A percentile compares a stretch with the other conserved stretches of the same genome.
Evolutionary conservation across 2,113 vertebrate species (phyloP).

Genomic region (Tachuris rubrigastra): DNA sequence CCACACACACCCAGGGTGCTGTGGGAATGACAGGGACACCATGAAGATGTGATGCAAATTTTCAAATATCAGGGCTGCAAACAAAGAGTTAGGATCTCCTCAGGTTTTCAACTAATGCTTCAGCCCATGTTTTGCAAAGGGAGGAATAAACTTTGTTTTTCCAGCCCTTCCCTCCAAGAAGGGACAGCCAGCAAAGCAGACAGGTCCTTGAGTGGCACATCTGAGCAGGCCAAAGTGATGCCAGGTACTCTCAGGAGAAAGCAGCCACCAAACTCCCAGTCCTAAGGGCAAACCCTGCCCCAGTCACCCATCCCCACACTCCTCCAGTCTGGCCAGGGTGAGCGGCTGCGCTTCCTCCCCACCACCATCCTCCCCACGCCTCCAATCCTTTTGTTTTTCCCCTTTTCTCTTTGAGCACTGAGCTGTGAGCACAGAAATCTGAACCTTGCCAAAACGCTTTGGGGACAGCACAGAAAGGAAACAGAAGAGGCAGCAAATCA

Average conservation of each 20-base stretch:
- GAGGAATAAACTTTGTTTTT: not conserved
- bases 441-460: conserved; percentile 78
- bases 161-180: not conserved
- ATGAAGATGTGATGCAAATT: not conserved
- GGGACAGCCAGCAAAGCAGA: not conserved
- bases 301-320: not conserved
- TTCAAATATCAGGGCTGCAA: rapidly evolving
- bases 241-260: not conserved
- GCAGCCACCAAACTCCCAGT: not conserved
- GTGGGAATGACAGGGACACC: not conserved
- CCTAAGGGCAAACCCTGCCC: not conserved
- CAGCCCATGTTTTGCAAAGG: not conserved
- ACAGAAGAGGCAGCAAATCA: conserved; percentile 67
- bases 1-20: not conserved
- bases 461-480: conserved; percentile 64
- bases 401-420: conserved; percentile 76
- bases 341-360: conserved; percentile 5
- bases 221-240: not conserved
- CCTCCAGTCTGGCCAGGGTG: not conserved
- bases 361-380: conserved; percentile 14
- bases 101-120: not conserved
- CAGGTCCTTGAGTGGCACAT: rapidly evolving
- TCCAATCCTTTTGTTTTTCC: conserved; percentile 67
- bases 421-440: conserved; percentile 76
- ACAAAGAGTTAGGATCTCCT: not conserved